These are phyloP conservation scores for Prietella phreatophila DNA, from an alignment of 2,113 vertebrate species.

Conservation along the genomic window DNA sequence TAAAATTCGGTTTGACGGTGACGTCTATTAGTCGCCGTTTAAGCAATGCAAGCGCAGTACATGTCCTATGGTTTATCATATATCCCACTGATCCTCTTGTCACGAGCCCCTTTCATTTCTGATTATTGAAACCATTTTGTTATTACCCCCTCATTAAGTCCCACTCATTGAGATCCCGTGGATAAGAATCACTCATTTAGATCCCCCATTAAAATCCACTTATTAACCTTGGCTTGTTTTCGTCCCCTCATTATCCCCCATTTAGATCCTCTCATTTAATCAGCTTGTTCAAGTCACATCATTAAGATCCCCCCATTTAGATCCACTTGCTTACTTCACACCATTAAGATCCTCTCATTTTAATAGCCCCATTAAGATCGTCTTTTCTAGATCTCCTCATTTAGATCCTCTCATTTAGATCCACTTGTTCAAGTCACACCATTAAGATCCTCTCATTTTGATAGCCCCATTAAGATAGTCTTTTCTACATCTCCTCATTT, in stretches of 20 bases:
- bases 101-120: constrained; percentile 38
- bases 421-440: too few relatives aligned
- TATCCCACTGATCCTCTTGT: constrained; percentile 61
- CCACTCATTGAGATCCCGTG: not conserved
- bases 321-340: too few relatives aligned
- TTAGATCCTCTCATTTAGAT: not conserved
- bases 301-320: not conserved
- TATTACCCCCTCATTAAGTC: not conserved
- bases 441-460: too few relatives aligned
- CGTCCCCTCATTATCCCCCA: not conserved
- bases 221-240: not conserved
- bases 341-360: not conserved
- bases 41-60: constrained; percentile 69
- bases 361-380: too few relatives aligned
- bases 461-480: too few relatives aligned
- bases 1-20: constrained; percentile 67
- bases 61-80: constrained; percentile 65
- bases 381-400: not conserved
- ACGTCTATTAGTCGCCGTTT: constrained; percentile 65
- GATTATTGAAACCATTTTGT: too few relatives aligned
- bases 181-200: not conserved
- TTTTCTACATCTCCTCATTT: too few relatives aligned
- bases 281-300: too few relatives aligned
- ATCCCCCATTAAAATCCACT: not conserved
- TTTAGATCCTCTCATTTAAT: not conserved